Conservation (phyloP, 2,113 vertebrate genomes). For the Corapipo altera region DNA sequence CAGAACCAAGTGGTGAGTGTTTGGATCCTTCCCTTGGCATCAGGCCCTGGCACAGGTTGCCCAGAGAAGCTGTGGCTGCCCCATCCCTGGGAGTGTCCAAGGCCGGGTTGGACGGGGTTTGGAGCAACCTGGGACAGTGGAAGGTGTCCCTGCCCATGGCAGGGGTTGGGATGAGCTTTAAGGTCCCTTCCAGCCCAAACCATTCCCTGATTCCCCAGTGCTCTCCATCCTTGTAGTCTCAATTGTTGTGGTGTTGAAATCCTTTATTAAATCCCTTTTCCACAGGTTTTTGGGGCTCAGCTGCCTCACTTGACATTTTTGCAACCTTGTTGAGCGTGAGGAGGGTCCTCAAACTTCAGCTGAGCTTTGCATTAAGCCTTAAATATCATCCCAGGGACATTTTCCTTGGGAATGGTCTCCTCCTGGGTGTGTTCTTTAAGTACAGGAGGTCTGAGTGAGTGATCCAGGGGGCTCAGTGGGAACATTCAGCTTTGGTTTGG, state of each 20-base stretch:
- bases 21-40: not conserved
- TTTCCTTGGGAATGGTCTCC: not conserved
- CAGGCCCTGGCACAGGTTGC: rapidly evolving
- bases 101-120: not conserved
- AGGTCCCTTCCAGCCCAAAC: not conserved
- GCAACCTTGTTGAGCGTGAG: not conserved
- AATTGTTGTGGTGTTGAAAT: not conserved
- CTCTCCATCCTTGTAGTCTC: not conserved
- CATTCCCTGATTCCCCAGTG: not conserved
- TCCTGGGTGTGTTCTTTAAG: not conserved
- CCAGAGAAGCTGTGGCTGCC: not conserved
- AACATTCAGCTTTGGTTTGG: not conserved
- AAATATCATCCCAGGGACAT: not conserved
- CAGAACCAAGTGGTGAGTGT: constrained; percentile 96
- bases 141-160: not conserved
- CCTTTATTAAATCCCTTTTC: not conserved
- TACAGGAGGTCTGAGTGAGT: too few species aligned
- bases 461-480: not conserved
- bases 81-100: not conserved
- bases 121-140: not conserved
- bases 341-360: not conserved
- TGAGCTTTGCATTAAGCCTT: not conserved
- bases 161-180: not conserved
- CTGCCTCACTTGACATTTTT: not conserved
- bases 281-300: not conserved